phyloP scores from a whole-genome alignment of 23 tunicate genomes.

The Halocynthia roretzi region DNA sequence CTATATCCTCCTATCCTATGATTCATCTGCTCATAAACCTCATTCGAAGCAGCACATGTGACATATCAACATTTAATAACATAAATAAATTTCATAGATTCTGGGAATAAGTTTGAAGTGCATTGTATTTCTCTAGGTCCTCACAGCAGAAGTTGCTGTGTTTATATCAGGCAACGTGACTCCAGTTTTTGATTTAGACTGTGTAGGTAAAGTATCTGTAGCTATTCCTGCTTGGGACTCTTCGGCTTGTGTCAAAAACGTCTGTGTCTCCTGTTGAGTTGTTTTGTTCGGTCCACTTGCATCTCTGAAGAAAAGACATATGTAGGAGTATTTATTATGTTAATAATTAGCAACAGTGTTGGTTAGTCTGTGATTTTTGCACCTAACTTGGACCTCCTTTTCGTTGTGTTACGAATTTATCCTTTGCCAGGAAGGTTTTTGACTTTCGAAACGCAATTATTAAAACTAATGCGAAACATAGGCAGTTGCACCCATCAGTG shows the following conservation, averaged over 20 bases:
- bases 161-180: conserved; percentile 13
- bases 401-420: no score
- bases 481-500: no score
- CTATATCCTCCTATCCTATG: no score
- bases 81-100: neutral
- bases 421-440: no score
- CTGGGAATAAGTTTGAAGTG: neutral
- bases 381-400: no score
- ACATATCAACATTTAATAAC: neutral
- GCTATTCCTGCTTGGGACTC: neutral
- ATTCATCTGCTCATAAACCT: no score
- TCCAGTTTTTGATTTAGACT: neutral
- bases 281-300: neutral
- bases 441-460: no score
- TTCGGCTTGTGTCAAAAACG: conserved; percentile 15
- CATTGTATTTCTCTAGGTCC: neutral
- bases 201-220: neutral
- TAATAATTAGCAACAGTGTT: no score
- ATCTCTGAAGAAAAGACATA: no score
- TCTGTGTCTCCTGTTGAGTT: conserved; percentile 7
- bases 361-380: no score
- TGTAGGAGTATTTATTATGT: no score
- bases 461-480: no score
- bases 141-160: neutral
- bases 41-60: neutral